Conservation (phyloP, 1,140 invertebrate species). For the Hyposmocoma kahamanoa region DNA sequence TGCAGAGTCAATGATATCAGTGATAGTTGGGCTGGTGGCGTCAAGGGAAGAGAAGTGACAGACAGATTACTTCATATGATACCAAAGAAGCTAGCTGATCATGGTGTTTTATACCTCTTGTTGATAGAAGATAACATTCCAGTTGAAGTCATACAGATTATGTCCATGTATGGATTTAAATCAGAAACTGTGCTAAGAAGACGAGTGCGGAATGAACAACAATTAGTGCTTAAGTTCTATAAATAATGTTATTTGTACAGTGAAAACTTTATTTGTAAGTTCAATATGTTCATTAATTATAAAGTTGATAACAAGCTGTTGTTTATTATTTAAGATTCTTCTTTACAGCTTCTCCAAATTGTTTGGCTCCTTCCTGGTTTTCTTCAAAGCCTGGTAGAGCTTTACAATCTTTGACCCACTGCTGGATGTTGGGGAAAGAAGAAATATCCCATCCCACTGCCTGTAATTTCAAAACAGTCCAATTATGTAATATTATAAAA, state of each 20-base stretch:
- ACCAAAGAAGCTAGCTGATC: slow-evolving; percentile 78
- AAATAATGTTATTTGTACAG: slow-evolving; percentile 15
- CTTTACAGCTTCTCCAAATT: slow-evolving; percentile 71
- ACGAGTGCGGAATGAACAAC: slow-evolving; percentile 81
- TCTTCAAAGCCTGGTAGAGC: slow-evolving; percentile 71
- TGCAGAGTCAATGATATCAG: slow-evolving; percentile 75
- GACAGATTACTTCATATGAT: slow-evolving; percentile 83
- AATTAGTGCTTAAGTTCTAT: slow-evolving; percentile 78
- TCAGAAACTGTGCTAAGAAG: slow-evolving; percentile 79
- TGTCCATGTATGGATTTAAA: slow-evolving; percentile 76
- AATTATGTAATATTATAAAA: too few species aligned
- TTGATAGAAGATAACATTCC: slow-evolving; percentile 90
- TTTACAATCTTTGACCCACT: slow-evolving; percentile 78
- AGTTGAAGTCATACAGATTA: slow-evolving; percentile 79
- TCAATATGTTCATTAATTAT: slow-evolving; percentile 18
- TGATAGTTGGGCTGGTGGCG: slow-evolving; percentile 90
- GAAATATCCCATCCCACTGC: slow-evolving; percentile 78
- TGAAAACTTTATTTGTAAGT: slow-evolving; percentile 12
- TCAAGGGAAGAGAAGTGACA: slow-evolving; percentile 85
- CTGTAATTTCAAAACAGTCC: slow-evolving; percentile 55
- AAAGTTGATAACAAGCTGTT: slow-evolving; percentile 15
- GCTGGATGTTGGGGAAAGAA: slow-evolving; percentile 77
- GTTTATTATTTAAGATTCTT: slow-evolving; percentile 59
- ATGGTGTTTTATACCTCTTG: slow-evolving; percentile 89
- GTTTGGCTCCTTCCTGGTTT: slow-evolving; percentile 73